Evolutionary conservation across 2,113 vertebrate species (phyloP).

Genomic region (Arenaria interpres): DNA sequence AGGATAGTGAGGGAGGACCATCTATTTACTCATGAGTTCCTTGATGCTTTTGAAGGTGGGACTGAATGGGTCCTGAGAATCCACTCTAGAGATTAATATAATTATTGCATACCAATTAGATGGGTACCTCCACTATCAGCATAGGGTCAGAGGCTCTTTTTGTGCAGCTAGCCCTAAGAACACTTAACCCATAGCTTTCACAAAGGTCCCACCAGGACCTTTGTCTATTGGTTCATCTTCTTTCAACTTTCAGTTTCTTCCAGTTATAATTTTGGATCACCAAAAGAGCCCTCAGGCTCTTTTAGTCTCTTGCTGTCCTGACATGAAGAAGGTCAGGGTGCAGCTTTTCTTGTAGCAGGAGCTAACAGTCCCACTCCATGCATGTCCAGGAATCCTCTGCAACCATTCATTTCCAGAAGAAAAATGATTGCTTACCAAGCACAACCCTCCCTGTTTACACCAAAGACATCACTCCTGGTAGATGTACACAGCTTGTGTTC

Average conservation of each 20-base stretch:
- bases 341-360: neutral
- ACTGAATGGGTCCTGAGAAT: neutral
- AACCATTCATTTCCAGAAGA: neutral
- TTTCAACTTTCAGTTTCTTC: neutral
- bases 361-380: no score
- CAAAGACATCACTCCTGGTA: neutral
- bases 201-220: neutral
- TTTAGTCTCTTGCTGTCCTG: neutral
- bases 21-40: neutral
- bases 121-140: neutral
- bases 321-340: neutral
- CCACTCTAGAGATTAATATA: neutral
- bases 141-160: neutral
- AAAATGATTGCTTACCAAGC: neutral
- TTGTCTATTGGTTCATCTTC: neutral
- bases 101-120: neutral
- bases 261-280: neutral
- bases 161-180: neutral
- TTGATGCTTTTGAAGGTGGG: neutral
- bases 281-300: neutral
- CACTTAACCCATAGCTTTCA: fast-evolving
- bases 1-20: neutral
- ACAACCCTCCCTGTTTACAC: neutral
- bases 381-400: neutral
- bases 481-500: neutral